Evolutionary conservation across 1,140 invertebrate genomes (phyloP).

Genomic region (Aphaenogaster rudis): DNA sequence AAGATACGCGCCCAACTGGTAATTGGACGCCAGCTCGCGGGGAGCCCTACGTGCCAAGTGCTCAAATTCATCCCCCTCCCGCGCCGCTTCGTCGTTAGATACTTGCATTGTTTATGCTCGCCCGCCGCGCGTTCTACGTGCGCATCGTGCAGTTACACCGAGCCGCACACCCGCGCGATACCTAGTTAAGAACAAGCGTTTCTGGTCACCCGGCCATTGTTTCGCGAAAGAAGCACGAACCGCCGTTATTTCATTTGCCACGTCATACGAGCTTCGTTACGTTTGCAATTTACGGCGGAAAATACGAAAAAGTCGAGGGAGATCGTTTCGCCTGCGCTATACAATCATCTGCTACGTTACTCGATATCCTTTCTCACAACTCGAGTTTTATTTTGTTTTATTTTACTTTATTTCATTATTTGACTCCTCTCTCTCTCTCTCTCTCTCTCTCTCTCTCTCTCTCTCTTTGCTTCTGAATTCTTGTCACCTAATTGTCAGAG

Average conservation of each 20-base stretch:
- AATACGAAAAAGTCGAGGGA: neutral
- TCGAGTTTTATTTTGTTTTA: conserved; percentile 20
- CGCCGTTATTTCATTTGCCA: conserved; percentile 47
- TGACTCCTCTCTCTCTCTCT: neutral
- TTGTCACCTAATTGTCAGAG: neutral
- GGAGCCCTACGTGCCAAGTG: conserved; percentile 86
- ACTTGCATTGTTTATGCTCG: conserved; percentile 82
- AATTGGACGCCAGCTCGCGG: conserved; percentile 84
- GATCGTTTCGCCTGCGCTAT: neutral
- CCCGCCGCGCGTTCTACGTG: conserved; percentile 63
- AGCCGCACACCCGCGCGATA: conserved; percentile 54
- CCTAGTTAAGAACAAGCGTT: conserved; percentile 69
- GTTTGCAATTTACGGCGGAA: conserved; percentile 1
- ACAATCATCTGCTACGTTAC: neutral
- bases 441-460: neutral
- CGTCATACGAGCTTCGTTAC: conserved; percentile 27
- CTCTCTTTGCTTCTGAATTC: neutral
- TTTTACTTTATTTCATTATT: neutral
- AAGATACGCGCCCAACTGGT: conserved; percentile 84
- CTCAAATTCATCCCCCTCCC: conserved; percentile 69
- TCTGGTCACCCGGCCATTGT: conserved; percentile 62
- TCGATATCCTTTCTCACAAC: neutral
- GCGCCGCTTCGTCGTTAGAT: conserved; percentile 60
- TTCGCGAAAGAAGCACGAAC: conserved; percentile 30
- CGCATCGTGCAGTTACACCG: conserved; percentile 52